A percentile compares a stretch with the other conserved stretches of the same genome.
phyloP scores from a whole-genome alignment of 2,888 invertebrate genomes.

The Syrphus vitripennis region DNA sequence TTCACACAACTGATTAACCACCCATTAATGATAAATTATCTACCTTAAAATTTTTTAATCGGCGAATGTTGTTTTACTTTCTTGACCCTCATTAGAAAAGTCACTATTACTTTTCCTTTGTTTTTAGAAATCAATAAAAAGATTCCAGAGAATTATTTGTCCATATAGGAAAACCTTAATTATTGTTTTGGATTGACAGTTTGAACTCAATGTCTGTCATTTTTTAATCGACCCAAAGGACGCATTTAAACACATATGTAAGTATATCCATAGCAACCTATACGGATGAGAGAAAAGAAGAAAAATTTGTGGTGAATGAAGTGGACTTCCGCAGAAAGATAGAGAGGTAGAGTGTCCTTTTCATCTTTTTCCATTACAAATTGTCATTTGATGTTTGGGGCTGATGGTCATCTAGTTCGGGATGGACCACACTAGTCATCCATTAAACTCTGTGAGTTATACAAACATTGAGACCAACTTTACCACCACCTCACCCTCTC shows the following conservation, averaged over 20 bases:
- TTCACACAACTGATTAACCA: too few relatives aligned
- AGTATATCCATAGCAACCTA: not conserved
- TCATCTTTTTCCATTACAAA: constrained; percentile 66
- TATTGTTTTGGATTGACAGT: constrained; percentile 44
- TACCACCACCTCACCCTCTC: not conserved
- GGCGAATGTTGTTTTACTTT: too few relatives aligned
- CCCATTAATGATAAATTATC: too few relatives aligned
- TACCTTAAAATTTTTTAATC: too few relatives aligned
- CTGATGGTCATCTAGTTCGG: constrained; percentile 23
- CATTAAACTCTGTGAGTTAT: constrained; percentile 40
- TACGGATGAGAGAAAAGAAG: not conserved
- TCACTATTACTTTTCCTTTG: not conserved
- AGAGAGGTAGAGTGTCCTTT: constrained; percentile 35
- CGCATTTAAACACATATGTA: not conserved
- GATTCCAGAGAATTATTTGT: constrained; percentile 31
- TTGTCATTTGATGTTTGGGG: constrained; percentile 64
- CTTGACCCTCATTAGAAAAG: too few relatives aligned
- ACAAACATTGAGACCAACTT: constrained; percentile 16
- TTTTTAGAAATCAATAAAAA: not conserved
- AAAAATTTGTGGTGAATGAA: constrained; percentile 50
- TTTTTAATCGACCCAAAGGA: constrained; percentile 35
- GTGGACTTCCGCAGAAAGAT: constrained; percentile 33
- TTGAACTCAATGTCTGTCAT: constrained; percentile 41
- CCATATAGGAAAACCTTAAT: constrained; percentile 29
- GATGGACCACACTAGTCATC: constrained; percentile 42